These are phyloP conservation scores for Drosophila triauraria DNA, from an alignment of 1,140 invertebrate species.

Conservation along the genomic window DNA sequence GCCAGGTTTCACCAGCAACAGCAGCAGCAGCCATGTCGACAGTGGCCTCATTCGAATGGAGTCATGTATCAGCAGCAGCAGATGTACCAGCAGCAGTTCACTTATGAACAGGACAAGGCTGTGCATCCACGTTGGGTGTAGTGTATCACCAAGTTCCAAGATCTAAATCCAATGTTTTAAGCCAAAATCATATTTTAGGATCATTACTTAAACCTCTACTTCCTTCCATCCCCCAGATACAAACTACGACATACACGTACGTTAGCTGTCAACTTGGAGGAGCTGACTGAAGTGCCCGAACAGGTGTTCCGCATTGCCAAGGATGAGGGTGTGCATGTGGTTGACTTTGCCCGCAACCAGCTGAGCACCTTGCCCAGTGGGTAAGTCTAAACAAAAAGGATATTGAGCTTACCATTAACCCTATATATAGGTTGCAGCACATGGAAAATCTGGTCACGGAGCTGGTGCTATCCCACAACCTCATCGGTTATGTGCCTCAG, in stretches of 20 bases:
- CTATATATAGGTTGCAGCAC: conserved; percentile 41
- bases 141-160: conserved; percentile 61
- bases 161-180: not conserved
- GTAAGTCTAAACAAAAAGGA: conserved; percentile 84
- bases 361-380: conserved; percentile 89
- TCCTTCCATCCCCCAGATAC: conserved; percentile 86
- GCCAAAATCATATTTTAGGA: not conserved
- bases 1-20: not conserved
- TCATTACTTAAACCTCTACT: conserved; percentile 32
- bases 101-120: conserved; percentile 1
- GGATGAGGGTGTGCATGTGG: conserved; percentile 89
- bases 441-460: conserved; percentile 66
- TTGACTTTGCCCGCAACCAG: conserved; percentile 93
- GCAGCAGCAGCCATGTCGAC: not conserved
- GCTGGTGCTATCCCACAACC: conserved; percentile 86
- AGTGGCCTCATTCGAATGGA: not conserved
- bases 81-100: conserved; percentile 1
- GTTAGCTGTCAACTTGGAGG: conserved; percentile 89
- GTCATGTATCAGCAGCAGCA: conserved; percentile 31
- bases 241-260: conserved; percentile 90
- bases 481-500: conserved; percentile 87
- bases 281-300: conserved; percentile 88
- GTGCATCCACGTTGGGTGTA: conserved; percentile 70
- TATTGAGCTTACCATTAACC: not conserved
- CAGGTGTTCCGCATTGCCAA: conserved; percentile 90